Percentiles rank a stretch among this genome's conserved stretches.
These are phyloP conservation scores for Caracal caracal DNA, from an alignment of 2,113 vertebrate genomes.

Conservation along the genomic window DNA sequence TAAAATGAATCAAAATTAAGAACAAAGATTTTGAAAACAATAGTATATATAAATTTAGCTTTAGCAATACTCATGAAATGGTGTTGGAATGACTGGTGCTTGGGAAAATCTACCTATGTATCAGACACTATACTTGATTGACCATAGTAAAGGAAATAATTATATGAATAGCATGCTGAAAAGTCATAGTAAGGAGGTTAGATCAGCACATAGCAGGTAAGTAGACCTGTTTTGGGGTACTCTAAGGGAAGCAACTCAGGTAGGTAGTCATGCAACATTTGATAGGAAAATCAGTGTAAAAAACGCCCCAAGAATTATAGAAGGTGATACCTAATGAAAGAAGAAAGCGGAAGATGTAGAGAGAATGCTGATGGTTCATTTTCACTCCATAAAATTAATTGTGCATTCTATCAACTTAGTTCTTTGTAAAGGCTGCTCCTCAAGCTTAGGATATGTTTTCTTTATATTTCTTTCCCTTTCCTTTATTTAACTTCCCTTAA, in stretches of 20 bases:
- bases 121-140: not conserved
- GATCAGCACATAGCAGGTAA: too few relatives aligned
- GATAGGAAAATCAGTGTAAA: not conserved
- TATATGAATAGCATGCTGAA: not conserved
- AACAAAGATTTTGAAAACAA: not conserved
- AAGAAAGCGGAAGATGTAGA: not conserved
- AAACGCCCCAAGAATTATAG: not conserved
- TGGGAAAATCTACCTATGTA: not conserved
- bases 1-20: not conserved
- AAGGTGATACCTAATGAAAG: not conserved
- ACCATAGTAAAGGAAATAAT: not conserved
- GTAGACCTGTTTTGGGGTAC: not conserved
- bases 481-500: not conserved
- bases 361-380: not conserved
- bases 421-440: not conserved
- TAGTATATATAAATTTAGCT: not conserved
- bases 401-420: rapidly evolving
- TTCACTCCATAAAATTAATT: not conserved
- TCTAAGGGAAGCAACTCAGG: not conserved
- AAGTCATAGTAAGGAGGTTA: not conserved
- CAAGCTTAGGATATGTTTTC: not conserved
- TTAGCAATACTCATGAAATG: not conserved
- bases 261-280: not conserved
- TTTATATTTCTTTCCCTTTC: not conserved
- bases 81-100: not conserved